These are phyloP conservation scores for Nymphalis urticae DNA, from an alignment of 2,888 invertebrate genomes.

Conservation along the genomic window DNA sequence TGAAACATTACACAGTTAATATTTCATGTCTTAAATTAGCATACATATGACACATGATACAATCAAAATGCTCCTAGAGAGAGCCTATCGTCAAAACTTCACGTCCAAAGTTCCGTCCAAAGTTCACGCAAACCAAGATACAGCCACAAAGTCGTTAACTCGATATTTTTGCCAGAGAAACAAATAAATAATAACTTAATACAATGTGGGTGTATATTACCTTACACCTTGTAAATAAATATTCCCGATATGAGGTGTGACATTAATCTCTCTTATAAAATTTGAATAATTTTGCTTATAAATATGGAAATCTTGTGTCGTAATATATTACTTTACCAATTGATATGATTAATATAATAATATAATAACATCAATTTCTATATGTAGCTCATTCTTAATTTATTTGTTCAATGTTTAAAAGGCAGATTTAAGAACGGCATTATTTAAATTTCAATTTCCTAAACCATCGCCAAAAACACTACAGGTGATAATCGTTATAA, in stretches of 20 bases:
- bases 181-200: conserved; percentile 40
- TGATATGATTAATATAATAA: conserved; percentile 23
- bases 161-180: conserved; percentile 26
- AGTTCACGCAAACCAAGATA: neutral
- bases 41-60: neutral
- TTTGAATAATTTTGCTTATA: conserved; percentile 33
- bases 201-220: conserved; percentile 35
- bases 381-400: neutral
- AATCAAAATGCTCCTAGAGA: too few species aligned
- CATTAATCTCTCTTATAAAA: conserved; percentile 37
- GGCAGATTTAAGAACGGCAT: neutral
- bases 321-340: conserved; percentile 26
- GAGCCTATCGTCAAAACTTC: neutral
- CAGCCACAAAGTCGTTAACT: conserved; percentile 8
- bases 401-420: neutral
- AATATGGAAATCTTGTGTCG: conserved; percentile 26
- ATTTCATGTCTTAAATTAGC: neutral
- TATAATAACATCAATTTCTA: conserved; percentile 16
- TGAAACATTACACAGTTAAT: too few species aligned
- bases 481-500: too few species aligned
- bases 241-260: conserved; percentile 35
- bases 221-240: conserved; percentile 40
- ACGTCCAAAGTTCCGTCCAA: neutral
- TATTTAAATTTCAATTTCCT: too few species aligned
- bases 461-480: too few species aligned